Evolutionary conservation across 2,888 invertebrate species (phyloP), one percentile per base, ranked within the genome.

Genomic region (Chelonus formosanus): DNA sequence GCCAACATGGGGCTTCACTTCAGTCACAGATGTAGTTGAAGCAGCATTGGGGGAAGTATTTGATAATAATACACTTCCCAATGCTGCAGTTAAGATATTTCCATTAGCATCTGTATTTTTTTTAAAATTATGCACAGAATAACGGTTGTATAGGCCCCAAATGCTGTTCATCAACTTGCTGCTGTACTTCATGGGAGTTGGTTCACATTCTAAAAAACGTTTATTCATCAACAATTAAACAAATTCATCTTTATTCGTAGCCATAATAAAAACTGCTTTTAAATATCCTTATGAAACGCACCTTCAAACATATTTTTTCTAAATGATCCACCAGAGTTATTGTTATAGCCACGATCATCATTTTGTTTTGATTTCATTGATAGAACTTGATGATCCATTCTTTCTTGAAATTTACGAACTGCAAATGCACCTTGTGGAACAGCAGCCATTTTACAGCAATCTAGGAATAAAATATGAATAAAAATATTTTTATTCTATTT

Each of bases 81-180:
- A 80, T 63, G 67, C 84, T 82, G 86, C 87, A 85, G 83, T 84
- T 70, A 82, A 79, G 72, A 82, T 80, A 7, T 54, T 70, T 53
- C 74, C 75, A 67, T 84, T 77, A 69, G 87, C 88, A 79, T 92
- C 91, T 78, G 90, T 90, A 76, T 90, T 86, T 78, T 91, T 91
- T 86, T 95, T 94, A 73, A 95, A 91, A 84, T 95, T 95, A 78
- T 95, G 94, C 0, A 94, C 92, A 0, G 95, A 94, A 82, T 94
- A 94, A 56, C 92, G 90, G 84, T 95, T 95, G 87, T 95, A 95
- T 71, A 91, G 86, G n/a, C 94, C 94, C 95, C 95, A 95, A 82
- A 95, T 93, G 84, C 93, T 93, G 83, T 94, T 94, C 95, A 95
- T 95, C 80, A 94, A 84, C 84, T 94, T 94, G 82, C 91, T 91